phyloP scores from a whole-genome alignment of 2,113 vertebrate species.

The Megalops atlanticus region DNA sequence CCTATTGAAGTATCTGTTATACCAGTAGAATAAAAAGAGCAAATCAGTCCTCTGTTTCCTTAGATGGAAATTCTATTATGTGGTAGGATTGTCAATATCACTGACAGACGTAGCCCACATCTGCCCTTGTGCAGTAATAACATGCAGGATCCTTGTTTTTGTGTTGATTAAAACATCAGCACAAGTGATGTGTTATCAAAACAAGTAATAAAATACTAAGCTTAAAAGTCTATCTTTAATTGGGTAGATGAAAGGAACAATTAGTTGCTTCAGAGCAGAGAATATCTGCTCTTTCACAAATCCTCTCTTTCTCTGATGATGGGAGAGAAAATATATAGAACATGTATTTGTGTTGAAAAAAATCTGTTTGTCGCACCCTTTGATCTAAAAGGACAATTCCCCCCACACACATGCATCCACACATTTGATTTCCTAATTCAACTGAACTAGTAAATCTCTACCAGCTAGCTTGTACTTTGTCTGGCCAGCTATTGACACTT shows the following conservation, averaged over 20 bases:
- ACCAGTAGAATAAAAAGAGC: no score
- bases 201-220: constrained; percentile 62
- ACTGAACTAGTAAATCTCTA: background rate
- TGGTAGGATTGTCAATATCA: constrained; percentile 47
- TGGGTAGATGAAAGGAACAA: constrained; percentile 68
- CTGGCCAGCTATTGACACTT: no score
- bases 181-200: constrained; percentile 57
- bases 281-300: constrained; percentile 43
- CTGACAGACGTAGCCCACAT: constrained; percentile 44
- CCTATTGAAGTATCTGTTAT: no score
- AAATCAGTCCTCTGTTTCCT: background rate
- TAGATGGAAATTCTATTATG: constrained; percentile 13
- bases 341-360: constrained; percentile 33
- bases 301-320: constrained; percentile 49
- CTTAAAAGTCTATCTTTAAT: constrained; percentile 67
- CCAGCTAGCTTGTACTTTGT: no score
- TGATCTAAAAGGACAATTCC: background rate
- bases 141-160: constrained; percentile 47
- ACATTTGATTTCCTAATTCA: background rate
- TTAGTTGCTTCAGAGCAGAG: constrained; percentile 61
- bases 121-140: constrained; percentile 50
- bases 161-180: constrained; percentile 59
- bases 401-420: no score
- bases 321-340: constrained; percentile 34
- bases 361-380: constrained; percentile 13